Conservation (phyloP, 2,113 vertebrate genomes). For the Gopherus evgoodei region DNA sequence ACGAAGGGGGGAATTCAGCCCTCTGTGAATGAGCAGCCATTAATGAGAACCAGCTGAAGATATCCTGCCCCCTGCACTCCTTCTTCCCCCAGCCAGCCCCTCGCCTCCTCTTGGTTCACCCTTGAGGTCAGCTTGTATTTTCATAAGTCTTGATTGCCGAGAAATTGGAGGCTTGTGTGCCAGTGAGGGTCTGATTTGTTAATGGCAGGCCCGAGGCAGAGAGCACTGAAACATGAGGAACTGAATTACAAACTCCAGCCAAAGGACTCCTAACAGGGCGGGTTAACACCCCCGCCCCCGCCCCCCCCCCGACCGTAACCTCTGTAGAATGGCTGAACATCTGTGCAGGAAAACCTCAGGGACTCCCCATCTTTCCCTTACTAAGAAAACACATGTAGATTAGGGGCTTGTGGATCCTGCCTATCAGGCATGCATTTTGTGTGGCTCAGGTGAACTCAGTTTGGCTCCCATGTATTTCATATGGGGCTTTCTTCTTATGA, state of each 20-base stretch:
- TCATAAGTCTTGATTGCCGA: conserved; percentile 63
- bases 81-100: accelerated
- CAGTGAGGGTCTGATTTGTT: neutral
- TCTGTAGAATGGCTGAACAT: neutral
- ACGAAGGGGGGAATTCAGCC: neutral
- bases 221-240: neutral
- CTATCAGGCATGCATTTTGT: neutral
- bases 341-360: neutral
- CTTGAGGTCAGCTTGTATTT: conserved; percentile 63
- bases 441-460: neutral
- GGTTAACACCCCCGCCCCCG: no score
- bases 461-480: neutral
- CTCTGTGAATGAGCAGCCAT: conserved; percentile 4
- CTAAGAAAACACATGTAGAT: neutral
- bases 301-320: neutral
- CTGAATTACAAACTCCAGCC: neutral
- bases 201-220: neutral
- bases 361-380: neutral
- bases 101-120: conserved; percentile 14
- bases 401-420: neutral
- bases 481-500: neutral
- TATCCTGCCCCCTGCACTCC: neutral
- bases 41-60: conserved; percentile 69
- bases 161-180: conserved; percentile 61
- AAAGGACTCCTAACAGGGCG: neutral